These are phyloP conservation scores for Cryptocephalus moraei DNA, from an alignment of 2,888 invertebrate genomes.

Conservation along the genomic window DNA sequence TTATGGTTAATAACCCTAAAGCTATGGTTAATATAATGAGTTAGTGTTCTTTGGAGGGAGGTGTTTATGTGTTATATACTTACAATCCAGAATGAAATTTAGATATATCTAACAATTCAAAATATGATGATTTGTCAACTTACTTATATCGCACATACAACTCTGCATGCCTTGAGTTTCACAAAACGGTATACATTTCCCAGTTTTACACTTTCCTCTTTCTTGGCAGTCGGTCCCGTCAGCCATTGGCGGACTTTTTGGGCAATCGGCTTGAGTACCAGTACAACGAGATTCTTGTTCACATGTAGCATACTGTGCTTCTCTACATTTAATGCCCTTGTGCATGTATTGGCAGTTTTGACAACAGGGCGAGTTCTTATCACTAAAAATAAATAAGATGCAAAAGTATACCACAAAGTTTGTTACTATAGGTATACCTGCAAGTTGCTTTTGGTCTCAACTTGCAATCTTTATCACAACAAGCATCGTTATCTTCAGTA, in stretches of 20 bases:
- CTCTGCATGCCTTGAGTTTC: slow-evolving; percentile 87
- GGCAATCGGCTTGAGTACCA: slow-evolving; percentile 71
- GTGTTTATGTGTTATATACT: no score
- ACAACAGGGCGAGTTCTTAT: slow-evolving; percentile 94
- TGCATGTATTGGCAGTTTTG: slow-evolving; percentile 82
- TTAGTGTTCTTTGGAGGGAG: no score
- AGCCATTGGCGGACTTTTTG: slow-evolving; percentile 75
- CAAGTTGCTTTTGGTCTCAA: slow-evolving; percentile 81
- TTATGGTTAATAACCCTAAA: no score
- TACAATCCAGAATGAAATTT: no score
- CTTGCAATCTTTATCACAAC: slow-evolving; percentile 89
- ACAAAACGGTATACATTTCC: slow-evolving; percentile 91
- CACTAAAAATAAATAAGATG: slow-evolving; percentile 46
- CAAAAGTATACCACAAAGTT: no score
- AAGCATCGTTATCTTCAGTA: slow-evolving; percentile 85
- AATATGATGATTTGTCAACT: no score
- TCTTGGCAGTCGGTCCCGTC: slow-evolving; percentile 86
- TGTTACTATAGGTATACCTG: slow-evolving; percentile 45
- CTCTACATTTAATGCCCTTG: slow-evolving; percentile 74
- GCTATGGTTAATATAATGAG: no score
- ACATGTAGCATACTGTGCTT: slow-evolving; percentile 84
- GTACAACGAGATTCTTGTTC: slow-evolving; percentile 87
- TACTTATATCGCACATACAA: slow-evolving; percentile 93
- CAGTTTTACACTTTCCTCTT: slow-evolving; percentile 79
- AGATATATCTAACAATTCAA: no score